These are phyloP conservation scores for Notolepis coatsorum DNA, from an alignment of 2,797 vertebrate genomes.

Conservation along the genomic window DNA sequence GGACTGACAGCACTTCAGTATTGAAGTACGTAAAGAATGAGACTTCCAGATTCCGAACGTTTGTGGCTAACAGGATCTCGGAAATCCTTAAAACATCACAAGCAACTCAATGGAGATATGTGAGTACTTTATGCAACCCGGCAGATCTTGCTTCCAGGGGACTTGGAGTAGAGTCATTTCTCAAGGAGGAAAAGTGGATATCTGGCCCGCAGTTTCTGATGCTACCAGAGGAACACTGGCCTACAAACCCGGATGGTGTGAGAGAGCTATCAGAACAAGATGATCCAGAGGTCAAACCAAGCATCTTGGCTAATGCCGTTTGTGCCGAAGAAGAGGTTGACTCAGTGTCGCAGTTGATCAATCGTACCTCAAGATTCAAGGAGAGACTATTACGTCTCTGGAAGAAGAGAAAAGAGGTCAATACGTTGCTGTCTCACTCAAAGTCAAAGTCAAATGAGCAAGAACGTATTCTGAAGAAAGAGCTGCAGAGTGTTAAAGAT, in stretches of 20 bases:
- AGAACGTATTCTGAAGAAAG: neutral
- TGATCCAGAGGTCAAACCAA: slow-evolving; percentile 24
- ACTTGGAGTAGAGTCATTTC: neutral
- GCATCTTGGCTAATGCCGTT: neutral
- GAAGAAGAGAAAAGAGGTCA: slow-evolving; percentile 11
- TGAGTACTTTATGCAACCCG: slow-evolving; percentile 16
- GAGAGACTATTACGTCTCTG: neutral
- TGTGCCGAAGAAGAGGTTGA: neutral
- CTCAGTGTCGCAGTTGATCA: neutral
- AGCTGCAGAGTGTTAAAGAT: neutral
- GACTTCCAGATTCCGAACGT: slow-evolving; percentile 11
- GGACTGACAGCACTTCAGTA: slow-evolving; percentile 22
- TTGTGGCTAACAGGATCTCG: slow-evolving; percentile 12
- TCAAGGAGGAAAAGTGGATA: slow-evolving; percentile 6
- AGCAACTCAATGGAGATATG: slow-evolving; percentile 20
- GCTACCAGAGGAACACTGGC: neutral
- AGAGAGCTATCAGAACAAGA: neutral
- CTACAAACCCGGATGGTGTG: neutral
- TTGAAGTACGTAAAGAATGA: slow-evolving; percentile 25
- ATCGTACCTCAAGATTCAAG: slow-evolving; percentile 20
- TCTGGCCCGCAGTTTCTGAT: slow-evolving; percentile 13
- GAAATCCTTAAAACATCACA: slow-evolving; percentile 14
- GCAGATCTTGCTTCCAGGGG: slow-evolving; percentile 15
- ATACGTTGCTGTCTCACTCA: neutral
- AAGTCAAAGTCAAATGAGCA: neutral